Percentiles rank a stretch among this genome's conserved stretches.
These are phyloP conservation scores for Antitype chi DNA, from an alignment of 2,888 invertebrate species.

Conservation along the genomic window DNA sequence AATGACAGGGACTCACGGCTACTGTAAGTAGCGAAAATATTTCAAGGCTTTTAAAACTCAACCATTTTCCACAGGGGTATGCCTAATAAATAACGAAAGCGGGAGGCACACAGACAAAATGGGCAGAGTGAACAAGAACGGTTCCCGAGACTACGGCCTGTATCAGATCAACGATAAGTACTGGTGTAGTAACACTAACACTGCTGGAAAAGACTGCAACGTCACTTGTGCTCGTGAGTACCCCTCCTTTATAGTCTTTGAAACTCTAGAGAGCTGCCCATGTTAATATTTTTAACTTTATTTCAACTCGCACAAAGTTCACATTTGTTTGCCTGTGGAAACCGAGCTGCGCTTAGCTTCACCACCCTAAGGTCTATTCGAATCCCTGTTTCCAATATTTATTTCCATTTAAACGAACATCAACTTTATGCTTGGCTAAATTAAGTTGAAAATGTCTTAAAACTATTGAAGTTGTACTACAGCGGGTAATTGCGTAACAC, in stretches of 20 bases:
- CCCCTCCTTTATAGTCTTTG: not conserved
- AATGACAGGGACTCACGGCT: not conserved
- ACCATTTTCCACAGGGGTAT: slow-evolving; percentile 84
- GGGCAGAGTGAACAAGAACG: slow-evolving; percentile 86
- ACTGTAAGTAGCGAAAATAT: not conserved
- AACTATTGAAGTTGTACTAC: not conserved
- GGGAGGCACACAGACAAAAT: slow-evolving; percentile 82
- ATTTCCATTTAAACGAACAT: not conserved
- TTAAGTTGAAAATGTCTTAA: not conserved
- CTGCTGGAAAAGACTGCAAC: slow-evolving; percentile 83
- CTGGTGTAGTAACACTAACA: slow-evolving; percentile 81
- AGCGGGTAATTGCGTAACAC: too few species aligned
- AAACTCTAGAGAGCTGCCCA: not conserved
- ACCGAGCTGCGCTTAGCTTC: not conserved
- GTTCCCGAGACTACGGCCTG: slow-evolving; percentile 89
- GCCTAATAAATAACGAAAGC: slow-evolving; percentile 89
- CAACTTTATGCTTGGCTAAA: not conserved
- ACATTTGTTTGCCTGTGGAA: not conserved
- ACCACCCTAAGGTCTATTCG: not conserved
- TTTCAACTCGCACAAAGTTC: not conserved
- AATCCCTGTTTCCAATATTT: not conserved
- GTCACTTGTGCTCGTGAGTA: slow-evolving; percentile 77
- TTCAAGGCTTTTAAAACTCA: not conserved
- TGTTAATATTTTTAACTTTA: not conserved
- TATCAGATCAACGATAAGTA: slow-evolving; percentile 87